Percentiles rank a stretch among this genome's conserved stretches.
These are phyloP conservation scores for Netelia melanura DNA, from an alignment of 2,888 invertebrate genomes.

Conservation along the genomic window DNA sequence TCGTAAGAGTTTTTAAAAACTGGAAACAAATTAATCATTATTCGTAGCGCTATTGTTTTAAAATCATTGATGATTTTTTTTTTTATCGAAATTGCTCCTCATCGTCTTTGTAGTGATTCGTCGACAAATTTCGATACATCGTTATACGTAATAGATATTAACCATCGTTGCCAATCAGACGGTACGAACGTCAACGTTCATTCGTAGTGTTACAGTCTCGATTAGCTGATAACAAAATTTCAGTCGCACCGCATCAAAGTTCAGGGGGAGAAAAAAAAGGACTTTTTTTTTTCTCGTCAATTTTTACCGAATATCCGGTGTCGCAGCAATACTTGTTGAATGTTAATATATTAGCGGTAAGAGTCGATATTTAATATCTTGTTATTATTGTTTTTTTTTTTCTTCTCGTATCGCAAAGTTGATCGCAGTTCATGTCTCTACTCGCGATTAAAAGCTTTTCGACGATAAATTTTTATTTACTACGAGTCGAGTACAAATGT, in stretches of 20 bases:
- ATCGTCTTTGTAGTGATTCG: not conserved
- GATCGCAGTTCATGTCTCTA: not conserved
- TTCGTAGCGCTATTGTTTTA: not conserved
- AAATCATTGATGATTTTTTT: not conserved
- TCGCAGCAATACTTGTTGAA: slow-evolving; percentile 59
- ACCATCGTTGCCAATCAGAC: slow-evolving; percentile 64
- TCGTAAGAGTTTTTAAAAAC: not conserved
- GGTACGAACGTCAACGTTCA: slow-evolving; percentile 41
- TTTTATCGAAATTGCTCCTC: not conserved
- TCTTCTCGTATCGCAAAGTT: not conserved
- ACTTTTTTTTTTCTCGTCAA: not conserved
- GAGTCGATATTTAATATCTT: slow-evolving; percentile 44
- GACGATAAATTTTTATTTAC: slow-evolving; percentile 14
- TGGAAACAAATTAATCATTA: not conserved
- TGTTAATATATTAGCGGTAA: slow-evolving; percentile 56
- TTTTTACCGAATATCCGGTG: slow-evolving; percentile 20
- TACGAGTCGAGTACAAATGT: slow-evolving; percentile 46
- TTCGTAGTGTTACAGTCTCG: not conserved
- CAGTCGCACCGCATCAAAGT: not conserved
- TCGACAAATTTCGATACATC: slow-evolving; percentile 42
- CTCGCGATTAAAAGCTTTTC: not conserved
- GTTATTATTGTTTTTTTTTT: slow-evolving; percentile 23
- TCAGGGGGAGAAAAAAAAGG: not conserved
- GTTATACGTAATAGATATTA: slow-evolving; percentile 53
- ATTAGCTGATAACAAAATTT: not conserved